Conservation (phyloP, 1,140 invertebrate genomes). For the Leptoteleia sp. region DNA sequence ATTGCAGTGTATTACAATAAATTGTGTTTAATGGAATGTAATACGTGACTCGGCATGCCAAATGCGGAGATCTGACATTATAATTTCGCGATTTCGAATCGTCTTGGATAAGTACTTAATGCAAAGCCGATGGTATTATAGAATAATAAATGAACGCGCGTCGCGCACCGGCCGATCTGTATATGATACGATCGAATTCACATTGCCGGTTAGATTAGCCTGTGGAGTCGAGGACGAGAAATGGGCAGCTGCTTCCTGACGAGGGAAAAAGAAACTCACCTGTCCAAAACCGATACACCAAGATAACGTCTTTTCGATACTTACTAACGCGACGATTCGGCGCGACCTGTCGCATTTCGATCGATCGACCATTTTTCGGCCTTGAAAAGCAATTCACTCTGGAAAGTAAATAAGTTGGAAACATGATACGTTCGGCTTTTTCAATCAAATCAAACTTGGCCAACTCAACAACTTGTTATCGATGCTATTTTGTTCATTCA, state of each 20-base stretch:
- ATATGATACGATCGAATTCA: constrained; percentile 66
- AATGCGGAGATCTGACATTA: constrained; percentile 53
- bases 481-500: not conserved
- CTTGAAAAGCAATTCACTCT: constrained; percentile 59
- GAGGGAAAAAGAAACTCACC: constrained; percentile 71
- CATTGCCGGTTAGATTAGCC: constrained; percentile 65
- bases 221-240: constrained; percentile 64
- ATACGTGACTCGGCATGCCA: constrained; percentile 50
- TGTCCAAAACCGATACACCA: constrained; percentile 69
- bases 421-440: constrained; percentile 28
- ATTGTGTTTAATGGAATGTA: constrained; percentile 55
- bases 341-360: constrained; percentile 62
- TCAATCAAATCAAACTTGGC: not conserved
- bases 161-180: constrained; percentile 66
- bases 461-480: constrained; percentile 4
- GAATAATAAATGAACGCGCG: constrained; percentile 67
- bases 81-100: constrained; percentile 63
- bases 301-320: constrained; percentile 70
- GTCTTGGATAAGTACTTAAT: constrained; percentile 57
- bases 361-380: constrained; percentile 59
- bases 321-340: constrained; percentile 60
- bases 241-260: constrained; percentile 70
- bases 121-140: constrained; percentile 62
- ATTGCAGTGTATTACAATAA: constrained; percentile 53
- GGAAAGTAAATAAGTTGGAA: constrained; percentile 42